Conservation (phyloP, 30 jellyfish, hydroid and myxozoan genomes). For the Phacellophora camtschatica region DNA sequence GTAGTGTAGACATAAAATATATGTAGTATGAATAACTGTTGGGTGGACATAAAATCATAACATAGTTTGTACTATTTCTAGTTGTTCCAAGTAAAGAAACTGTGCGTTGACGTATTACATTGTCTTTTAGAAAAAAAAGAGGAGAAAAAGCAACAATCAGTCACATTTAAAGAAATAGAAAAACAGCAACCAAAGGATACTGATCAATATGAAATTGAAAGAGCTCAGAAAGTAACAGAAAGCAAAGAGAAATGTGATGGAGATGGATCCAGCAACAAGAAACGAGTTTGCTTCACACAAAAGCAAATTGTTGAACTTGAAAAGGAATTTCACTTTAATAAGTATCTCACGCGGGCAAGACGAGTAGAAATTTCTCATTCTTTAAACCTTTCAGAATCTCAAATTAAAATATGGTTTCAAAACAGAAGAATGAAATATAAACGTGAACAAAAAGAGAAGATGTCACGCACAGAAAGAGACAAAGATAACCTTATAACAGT, state of each 20-base stretch:
- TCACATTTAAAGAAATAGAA: background rate
- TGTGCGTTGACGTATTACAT: no score
- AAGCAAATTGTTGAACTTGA: constrained; percentile 93
- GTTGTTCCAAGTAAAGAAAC: no score
- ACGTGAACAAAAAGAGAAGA: constrained; percentile 83
- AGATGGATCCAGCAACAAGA: constrained; percentile 58
- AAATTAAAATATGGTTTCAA: constrained; percentile 86
- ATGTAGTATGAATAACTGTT: no score
- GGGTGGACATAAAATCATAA: no score
- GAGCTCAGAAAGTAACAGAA: background rate
- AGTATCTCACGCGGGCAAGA: constrained; percentile 82
- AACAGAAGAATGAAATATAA: constrained; percentile 92
- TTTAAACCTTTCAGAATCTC: constrained; percentile 72
- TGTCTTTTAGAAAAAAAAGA: background rate
- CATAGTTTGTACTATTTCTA: no score
- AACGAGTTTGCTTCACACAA: constrained; percentile 89
- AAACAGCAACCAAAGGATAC: background rate
- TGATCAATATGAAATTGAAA: background rate
- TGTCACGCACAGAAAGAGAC: constrained; percentile 55
- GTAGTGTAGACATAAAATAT: no score
- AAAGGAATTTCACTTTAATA: constrained; percentile 85
- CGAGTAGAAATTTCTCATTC: constrained; percentile 78
- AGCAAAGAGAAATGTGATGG: constrained; percentile 27
- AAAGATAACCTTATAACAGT: constrained; percentile 33
- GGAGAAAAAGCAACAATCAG: constrained; percentile 17